A percentile compares a stretch with the other conserved stretches of the same genome.
phyloP scores from a whole-genome alignment of 2,113 vertebrate species.

The Lepus europaeus region DNA sequence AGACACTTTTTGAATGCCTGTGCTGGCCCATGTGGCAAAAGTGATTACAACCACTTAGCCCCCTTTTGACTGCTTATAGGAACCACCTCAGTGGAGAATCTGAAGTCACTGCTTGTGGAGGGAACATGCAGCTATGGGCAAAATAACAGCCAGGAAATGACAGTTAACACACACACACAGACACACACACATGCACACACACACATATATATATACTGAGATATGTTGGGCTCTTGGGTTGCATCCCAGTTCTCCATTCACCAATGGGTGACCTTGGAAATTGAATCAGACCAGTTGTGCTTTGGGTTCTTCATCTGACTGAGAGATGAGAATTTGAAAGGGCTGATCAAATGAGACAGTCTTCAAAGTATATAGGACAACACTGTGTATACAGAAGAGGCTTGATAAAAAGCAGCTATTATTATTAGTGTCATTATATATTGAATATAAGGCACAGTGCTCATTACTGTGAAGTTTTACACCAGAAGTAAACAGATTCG shows the following conservation, averaged over 20 bases:
- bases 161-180: background rate
- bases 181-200: too few species aligned
- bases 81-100: background rate
- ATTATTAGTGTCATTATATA: background rate
- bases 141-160: background rate
- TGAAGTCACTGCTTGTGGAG: background rate
- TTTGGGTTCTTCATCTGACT: background rate
- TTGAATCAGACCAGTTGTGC: background rate
- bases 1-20: background rate
- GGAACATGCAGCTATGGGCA: background rate
- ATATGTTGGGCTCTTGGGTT: background rate
- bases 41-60: background rate
- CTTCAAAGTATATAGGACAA: background rate
- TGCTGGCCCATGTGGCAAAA: background rate
- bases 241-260: background rate
- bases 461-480: background rate
- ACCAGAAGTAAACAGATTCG: background rate
- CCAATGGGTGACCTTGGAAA: background rate
- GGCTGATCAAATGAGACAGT: background rate
- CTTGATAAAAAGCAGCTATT: background rate
- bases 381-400: background rate
- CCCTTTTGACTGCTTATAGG: background rate
- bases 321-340: background rate
- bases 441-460: background rate
- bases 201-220: too few species aligned